These are phyloP conservation scores for Montipora capitata DNA, from an alignment of 92 coral and sea anemone genomes.

Conservation along the genomic window DNA sequence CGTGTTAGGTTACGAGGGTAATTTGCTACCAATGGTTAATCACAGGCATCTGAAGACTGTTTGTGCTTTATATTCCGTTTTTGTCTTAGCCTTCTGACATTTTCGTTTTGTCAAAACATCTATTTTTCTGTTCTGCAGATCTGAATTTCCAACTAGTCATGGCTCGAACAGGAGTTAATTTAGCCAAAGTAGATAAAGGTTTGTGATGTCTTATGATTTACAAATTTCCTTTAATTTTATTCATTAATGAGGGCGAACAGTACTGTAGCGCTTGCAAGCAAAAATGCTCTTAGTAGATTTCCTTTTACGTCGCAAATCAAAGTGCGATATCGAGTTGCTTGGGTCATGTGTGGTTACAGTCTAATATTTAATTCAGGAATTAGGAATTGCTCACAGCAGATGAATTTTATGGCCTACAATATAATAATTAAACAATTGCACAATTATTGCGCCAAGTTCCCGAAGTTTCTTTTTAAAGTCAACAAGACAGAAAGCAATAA, in stretches of 20 bases:
- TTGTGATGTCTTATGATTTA: conserved; percentile 4
- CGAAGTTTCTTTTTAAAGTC: background rate
- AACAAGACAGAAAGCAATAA: background rate
- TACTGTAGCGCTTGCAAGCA: no score
- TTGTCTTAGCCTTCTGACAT: background rate
- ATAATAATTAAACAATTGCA: no score
- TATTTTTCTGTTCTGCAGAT: conserved; percentile 74
- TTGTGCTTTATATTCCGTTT: no score
- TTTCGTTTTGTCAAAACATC: background rate
- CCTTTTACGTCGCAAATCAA: no score
- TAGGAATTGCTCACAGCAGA: background rate
- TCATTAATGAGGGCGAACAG: no score
- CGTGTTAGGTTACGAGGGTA: background rate
- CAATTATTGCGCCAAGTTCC: no score
- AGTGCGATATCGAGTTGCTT: background rate
- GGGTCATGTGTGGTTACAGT: background rate
- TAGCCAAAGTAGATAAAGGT: conserved; percentile 32
- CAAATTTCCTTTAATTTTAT: background rate
- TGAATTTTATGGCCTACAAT: background rate
- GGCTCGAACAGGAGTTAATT: conserved; percentile 81
- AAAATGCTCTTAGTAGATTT: no score
- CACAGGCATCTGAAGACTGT: no score
- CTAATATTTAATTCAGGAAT: background rate
- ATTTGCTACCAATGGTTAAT: background rate
- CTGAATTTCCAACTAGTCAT: conserved; percentile 95